Evolutionary conservation across 2,113 vertebrate genomes (phyloP), one percentile per base, ranked within the genome.

Genomic region (Pachypanchax playfairii): DNA sequence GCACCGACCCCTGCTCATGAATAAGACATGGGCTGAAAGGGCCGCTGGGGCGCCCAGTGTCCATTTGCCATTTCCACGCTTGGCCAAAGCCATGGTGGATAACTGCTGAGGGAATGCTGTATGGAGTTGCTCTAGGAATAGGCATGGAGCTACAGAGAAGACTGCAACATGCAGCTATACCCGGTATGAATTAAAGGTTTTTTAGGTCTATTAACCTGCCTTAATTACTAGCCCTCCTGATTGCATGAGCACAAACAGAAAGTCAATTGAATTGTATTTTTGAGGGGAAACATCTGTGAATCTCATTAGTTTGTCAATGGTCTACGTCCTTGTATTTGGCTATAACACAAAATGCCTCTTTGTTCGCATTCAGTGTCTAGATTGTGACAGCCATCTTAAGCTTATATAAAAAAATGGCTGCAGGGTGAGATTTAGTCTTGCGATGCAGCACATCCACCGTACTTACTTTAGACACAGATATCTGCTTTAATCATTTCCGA

Each of bases 41-140:
- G 70, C 82, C 42, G 67, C 63, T 17, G 61, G 79, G 84, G 75
- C 31, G 33, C 61, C 77, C 59, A 65, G 74, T 87, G 88, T 82
- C 88, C 87, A 83, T 89, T 90, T 88, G 85, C 86, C 81, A 87
- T 89, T 90, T 90, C 81, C 86, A 91, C 86, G 86, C 86, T 85
- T 90, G 85, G 80, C 70, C 85, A 86, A 79, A 85, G 80, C 71
- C 65, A 75, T 60, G 83, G 77, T 84, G 77, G 83, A 83, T 24
- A 71, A 83, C 68, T 73, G 82, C 62, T 66, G 66, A 80, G 81
- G 83, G 75, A 75, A 42, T 49, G 66, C 54, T 51, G 63, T 26
- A 68, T 57, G 59, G 75, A 83, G 75, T 56, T 25, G 17, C 66
- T 82, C 56, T 57, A 75, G 75, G 80, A 81, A 75, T 52, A 61